Base-by-base conservation (phyloP, 1,140 invertebrate genomes). In the Dinoponera quadriceps region DNA sequence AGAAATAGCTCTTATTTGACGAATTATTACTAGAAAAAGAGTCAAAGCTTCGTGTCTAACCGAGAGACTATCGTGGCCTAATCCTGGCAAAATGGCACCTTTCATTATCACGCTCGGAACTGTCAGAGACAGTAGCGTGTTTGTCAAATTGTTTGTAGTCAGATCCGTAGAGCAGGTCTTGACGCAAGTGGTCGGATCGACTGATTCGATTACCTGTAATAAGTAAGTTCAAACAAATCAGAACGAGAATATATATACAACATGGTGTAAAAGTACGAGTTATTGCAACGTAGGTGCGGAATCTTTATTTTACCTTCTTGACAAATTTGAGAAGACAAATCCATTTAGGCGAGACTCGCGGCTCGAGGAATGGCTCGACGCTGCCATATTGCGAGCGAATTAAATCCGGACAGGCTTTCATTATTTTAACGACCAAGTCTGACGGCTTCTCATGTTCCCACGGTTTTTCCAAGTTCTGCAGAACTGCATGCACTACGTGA, bases 401-500 rank as follows among this genome's bases (percentile, higher is more conserved):
- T 62, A 97, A 94, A 91, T 97, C 97, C 1, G 97, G 97, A 92
- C 97, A 97, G 44, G 95, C 95, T 51, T 92, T 91, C 66, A 97
- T 91, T 57, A 97, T 96, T 90, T 96, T 94, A 5, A 96, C 89
- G 20, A 97, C 93, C n/a, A 97, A 92, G 71, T 97, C 95, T 63
- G 94, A 93, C 63, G 96, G 95, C 87, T 95, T 93, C 18, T 95
- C 93, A 93, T 96, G 95, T 84, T 96, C 95, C 95, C 96, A 96
- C 5, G 96, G 96, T 71, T 95, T 94, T 88, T 96, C 95, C 55
- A 96, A 90, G 66, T 94, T 95, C 51, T 96, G 94, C 22, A 97
- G 87, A 74, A 96, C 94, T 68, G 95, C 95, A 84, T 95, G 96
- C 33, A 97, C 93, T 62, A 96, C 93, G 74, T 95, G 94, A 93